A percentile compares a stretch with the other conserved stretches of the same genome.
phyloP scores from a whole-genome alignment of 2,888 invertebrate genomes.

The Cerastis rubricosa region DNA sequence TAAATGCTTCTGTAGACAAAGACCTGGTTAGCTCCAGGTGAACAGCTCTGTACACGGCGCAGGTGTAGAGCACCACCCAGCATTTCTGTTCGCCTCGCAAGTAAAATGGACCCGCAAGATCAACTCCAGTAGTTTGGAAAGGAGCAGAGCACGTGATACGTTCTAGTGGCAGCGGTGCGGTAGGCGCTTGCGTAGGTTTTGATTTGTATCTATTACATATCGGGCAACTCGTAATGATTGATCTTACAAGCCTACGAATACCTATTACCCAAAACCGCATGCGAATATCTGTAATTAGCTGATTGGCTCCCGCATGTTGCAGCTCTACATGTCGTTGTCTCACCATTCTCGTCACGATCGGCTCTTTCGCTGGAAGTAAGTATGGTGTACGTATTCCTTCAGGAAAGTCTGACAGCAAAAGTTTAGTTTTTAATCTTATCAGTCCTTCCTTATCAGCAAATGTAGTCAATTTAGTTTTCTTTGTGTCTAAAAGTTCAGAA shows the following conservation, averaged over 20 bases:
- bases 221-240: no score
- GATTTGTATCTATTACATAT: no score
- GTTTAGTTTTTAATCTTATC: no score
- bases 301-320: conserved; percentile 13
- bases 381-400: no score
- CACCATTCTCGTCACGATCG: not conserved
- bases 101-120: conserved; percentile 28
- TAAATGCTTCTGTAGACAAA: no score
- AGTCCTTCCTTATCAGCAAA: no score
- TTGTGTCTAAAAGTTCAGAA: not conserved
- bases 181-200: no score
- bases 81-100: conserved; percentile 15
- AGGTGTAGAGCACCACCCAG: conserved; percentile 30
- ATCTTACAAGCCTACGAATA: not conserved
- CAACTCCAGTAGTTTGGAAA: conserved; percentile 26
- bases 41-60: no score
- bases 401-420: no score
- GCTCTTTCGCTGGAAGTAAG: conserved; percentile 1
- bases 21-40: no score
- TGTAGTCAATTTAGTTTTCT: no score
- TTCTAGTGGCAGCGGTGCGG: no score
- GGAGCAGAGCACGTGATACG: conserved; percentile 7
- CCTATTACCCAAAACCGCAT: not conserved
- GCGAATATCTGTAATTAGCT: not conserved
- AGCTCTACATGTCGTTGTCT: conserved; percentile 2